Conservation (phyloP, 2,888 invertebrate species). For the Himalopsyche anomala region DNA sequence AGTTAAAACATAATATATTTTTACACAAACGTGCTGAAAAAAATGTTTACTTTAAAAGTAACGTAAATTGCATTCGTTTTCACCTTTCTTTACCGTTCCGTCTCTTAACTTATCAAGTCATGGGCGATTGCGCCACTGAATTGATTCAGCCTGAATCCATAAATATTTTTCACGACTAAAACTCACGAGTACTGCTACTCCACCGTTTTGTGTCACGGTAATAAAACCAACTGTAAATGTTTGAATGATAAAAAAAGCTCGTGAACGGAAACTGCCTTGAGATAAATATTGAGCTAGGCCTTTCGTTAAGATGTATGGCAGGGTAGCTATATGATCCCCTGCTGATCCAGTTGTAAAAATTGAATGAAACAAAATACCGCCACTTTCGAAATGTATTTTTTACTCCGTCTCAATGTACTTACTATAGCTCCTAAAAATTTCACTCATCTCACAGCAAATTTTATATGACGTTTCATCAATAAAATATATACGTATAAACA, state of each 20-base stretch:
- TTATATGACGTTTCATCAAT: neutral
- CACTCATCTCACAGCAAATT: neutral
- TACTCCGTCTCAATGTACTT: slow-evolving; percentile 13
- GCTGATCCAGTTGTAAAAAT: slow-evolving; percentile 29
- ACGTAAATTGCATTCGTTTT: too few species aligned
- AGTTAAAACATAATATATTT: too few species aligned
- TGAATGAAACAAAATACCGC: slow-evolving; percentile 44
- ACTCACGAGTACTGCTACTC: slow-evolving; percentile 19
- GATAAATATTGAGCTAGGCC: slow-evolving; percentile 39
- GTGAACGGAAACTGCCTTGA: slow-evolving; percentile 26
- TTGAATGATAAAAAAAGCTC: slow-evolving; percentile 47
- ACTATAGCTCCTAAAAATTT: slow-evolving; percentile 2
- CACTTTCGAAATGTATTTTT: slow-evolving; percentile 15
- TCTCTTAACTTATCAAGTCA: slow-evolving; percentile 14
- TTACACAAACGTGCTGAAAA: too few species aligned
- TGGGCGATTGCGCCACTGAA: slow-evolving; percentile 16
- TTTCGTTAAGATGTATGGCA: slow-evolving; percentile 2
- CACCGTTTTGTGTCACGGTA: slow-evolving; percentile 32
- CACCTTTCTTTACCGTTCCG: neutral
- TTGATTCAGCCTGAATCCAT: slow-evolving; percentile 47
- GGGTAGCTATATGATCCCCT: neutral
- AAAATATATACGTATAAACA: too few species aligned
- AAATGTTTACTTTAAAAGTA: too few species aligned
- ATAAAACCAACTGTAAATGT: slow-evolving; percentile 54
- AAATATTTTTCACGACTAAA: slow-evolving; percentile 54